Conservation (phyloP, 2,888 invertebrate genomes). For the Drosophila mayaguana region DNA sequence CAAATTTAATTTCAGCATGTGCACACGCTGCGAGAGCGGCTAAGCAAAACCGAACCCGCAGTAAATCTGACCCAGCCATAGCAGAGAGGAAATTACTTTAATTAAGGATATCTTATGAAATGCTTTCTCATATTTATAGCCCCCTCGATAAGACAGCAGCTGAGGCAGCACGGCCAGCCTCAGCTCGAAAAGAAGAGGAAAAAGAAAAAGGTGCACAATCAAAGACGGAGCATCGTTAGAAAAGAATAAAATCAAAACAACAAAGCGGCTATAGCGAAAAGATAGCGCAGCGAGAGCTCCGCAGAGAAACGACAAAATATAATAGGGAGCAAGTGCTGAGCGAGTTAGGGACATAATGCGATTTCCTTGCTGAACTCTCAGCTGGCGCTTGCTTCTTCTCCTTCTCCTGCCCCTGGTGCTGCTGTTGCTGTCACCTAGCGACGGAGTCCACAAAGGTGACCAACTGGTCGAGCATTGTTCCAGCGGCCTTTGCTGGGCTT, state of each 20-base stretch:
- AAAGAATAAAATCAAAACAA: slow-evolving; percentile 71
- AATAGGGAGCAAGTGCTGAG: slow-evolving; percentile 1
- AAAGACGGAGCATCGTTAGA: slow-evolving; percentile 64
- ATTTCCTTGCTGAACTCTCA: slow-evolving; percentile 50
- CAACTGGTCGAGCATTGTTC: slow-evolving; percentile 42
- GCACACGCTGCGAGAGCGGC: slow-evolving; percentile 39
- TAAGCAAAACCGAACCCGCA: slow-evolving; percentile 30
- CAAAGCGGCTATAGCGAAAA: slow-evolving; percentile 53
- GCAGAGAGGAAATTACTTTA: slow-evolving; percentile 73
- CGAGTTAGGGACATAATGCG: slow-evolving; percentile 59
- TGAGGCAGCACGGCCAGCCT: slow-evolving; percentile 7
- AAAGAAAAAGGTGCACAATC: slow-evolving; percentile 68
- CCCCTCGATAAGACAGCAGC: slow-evolving; percentile 27
- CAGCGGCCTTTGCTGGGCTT: slow-evolving; percentile 38
- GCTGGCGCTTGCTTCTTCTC: slow-evolving; percentile 30
- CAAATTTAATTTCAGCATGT: slow-evolving; percentile 73
- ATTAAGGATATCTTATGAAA: slow-evolving; percentile 78
- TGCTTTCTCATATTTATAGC: slow-evolving; percentile 74
- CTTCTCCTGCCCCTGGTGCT: slow-evolving; percentile 28
- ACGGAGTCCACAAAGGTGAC: slow-evolving; percentile 55
- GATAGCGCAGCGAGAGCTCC: slow-evolving; percentile 23
- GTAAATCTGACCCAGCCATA: slow-evolving; percentile 13
- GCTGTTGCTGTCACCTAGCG: slow-evolving; percentile 53
- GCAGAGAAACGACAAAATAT: slow-evolving; percentile 16
- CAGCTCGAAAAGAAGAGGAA: slow-evolving; percentile 20